Conservation (phyloP, 2,113 vertebrate genomes). For the Sula dactylatra region DNA sequence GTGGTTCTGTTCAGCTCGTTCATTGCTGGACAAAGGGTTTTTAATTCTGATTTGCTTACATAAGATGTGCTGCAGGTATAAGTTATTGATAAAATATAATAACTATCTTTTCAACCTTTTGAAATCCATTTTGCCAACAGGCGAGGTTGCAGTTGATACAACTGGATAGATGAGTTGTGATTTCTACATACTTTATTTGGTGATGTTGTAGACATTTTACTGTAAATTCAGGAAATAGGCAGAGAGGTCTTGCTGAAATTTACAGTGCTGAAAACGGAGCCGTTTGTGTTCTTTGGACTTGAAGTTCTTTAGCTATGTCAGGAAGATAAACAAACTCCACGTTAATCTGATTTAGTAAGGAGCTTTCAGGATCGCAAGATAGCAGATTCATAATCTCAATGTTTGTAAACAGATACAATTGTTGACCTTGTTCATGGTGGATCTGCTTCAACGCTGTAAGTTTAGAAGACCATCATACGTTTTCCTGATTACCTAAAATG, state of each 20-base stretch:
- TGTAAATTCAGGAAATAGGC: background rate
- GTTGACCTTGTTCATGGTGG: conserved; percentile 3
- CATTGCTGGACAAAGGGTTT: background rate
- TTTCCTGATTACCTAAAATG: background rate
- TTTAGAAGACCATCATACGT: background rate
- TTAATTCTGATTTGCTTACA: background rate
- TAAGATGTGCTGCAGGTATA: background rate
- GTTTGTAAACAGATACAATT: conserved; percentile 60
- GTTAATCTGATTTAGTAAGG: conserved; percentile 53
- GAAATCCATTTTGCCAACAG: background rate
- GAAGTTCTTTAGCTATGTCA: background rate
- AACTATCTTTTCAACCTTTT: background rate
- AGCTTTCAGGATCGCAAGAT: conserved; percentile 57
- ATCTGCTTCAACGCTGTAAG: background rate
- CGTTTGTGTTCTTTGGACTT: background rate
- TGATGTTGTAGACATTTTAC: background rate
- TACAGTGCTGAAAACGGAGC: background rate
- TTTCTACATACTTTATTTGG: background rate
- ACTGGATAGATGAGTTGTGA: background rate
- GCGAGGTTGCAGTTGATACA: background rate
- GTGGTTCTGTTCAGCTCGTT: background rate
- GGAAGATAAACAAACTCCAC: conserved; percentile 10
- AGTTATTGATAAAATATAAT: background rate
- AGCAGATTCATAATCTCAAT: conserved; percentile 52
- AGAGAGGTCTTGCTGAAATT: background rate